These are phyloP conservation scores for Macropodus opercularis DNA, from an alignment of 2,797 vertebrate species.

Conservation along the genomic window DNA sequence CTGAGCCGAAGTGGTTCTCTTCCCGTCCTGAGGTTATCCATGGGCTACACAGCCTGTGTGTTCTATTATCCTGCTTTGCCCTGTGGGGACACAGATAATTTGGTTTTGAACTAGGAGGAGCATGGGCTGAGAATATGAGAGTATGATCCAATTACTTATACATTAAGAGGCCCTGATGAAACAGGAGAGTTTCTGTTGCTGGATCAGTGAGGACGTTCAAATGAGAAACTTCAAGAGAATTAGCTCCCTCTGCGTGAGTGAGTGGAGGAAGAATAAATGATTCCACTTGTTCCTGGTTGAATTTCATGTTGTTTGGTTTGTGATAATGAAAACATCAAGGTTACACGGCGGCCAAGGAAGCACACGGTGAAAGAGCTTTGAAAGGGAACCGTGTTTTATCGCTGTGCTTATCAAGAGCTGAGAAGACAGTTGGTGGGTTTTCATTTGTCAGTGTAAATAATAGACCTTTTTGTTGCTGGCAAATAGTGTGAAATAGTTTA, in stretches of 20 bases:
- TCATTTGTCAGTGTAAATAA: not conserved
- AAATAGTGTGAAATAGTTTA: not conserved
- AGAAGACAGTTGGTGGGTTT: conserved; percentile 4
- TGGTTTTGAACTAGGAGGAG: conserved; percentile 66
- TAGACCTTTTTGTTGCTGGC: not conserved
- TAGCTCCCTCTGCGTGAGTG: conserved; percentile 32
- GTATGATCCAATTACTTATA: conserved; percentile 75
- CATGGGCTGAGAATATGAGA: conserved; percentile 64
- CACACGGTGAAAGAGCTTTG: conserved; percentile 1
- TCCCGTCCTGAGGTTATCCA: conserved; percentile 50
- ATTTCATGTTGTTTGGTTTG: conserved; percentile 20
- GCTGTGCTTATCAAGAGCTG: not conserved
- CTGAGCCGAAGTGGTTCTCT: conserved; percentile 38
- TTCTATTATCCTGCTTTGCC: conserved; percentile 53
- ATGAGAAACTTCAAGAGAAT: conserved; percentile 58
- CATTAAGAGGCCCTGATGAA: conserved; percentile 68
- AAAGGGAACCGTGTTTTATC: not conserved
- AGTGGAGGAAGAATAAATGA: conserved; percentile 33
- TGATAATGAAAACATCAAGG: conserved; percentile 53
- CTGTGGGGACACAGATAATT: conserved; percentile 70
- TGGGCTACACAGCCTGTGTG: conserved; percentile 44
- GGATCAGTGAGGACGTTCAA: conserved; percentile 50
- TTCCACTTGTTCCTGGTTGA: conserved; percentile 45
- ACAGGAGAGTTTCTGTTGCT: conserved; percentile 54
- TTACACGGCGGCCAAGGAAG: conserved; percentile 14